Percentiles rank a stretch among this genome's conserved stretches.
Conservation (phyloP, 1,140 invertebrate genomes). For the Popillia japonica region DNA sequence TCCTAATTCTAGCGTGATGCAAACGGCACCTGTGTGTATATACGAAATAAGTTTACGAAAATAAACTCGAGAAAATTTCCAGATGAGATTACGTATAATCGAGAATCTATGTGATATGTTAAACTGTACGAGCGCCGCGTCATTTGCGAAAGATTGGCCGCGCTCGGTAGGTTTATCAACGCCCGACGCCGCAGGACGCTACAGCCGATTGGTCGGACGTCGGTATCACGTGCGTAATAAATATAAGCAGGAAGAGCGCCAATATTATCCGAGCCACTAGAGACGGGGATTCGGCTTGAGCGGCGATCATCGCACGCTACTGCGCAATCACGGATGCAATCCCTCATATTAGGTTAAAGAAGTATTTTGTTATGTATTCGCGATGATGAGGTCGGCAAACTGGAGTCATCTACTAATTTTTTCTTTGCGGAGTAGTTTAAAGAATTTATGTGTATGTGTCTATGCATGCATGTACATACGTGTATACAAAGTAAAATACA, state of each 20-base stretch:
- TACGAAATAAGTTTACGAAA: too few species aligned
- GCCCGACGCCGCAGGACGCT: conserved; percentile 36
- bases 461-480: background rate
- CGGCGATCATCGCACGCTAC: background rate
- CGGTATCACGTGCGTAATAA: conserved; percentile 36
- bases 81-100: too few species aligned
- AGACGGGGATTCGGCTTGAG: background rate
- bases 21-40: too few species aligned
- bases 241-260: background rate
- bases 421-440: too few species aligned
- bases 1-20: too few species aligned
- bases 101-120: too few species aligned
- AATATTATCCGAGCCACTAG: background rate
- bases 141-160: conserved; percentile 29
- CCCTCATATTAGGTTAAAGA: background rate
- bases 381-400: too few species aligned
- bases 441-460: background rate
- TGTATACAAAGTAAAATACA: background rate
- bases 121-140: background rate
- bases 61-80: too few species aligned
- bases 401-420: too few species aligned
- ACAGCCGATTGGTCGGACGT: conserved; percentile 5
- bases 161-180: conserved; percentile 7
- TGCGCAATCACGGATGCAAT: conserved; percentile 23
- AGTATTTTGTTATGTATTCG: too few species aligned